Evolutionary conservation across 1,140 invertebrate genomes (phyloP).

Genomic region (Prorops nasuta): DNA sequence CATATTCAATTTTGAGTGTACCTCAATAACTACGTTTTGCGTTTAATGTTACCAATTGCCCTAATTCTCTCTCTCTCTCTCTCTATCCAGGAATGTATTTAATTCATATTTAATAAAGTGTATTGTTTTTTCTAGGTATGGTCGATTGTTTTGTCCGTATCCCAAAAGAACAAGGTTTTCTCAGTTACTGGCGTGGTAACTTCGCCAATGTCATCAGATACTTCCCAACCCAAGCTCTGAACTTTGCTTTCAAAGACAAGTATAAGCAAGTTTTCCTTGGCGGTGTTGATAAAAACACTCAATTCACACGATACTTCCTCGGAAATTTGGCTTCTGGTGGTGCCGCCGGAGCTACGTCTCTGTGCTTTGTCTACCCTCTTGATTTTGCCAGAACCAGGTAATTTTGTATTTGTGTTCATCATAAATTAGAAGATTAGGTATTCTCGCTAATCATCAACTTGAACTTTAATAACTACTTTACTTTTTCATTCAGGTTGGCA

Average conservation of each 20-base stretch:
- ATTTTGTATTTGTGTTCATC: too few species aligned
- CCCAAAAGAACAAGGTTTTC: slow-evolving; percentile 80
- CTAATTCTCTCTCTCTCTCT: too few species aligned
- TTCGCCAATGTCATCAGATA: slow-evolving; percentile 90
- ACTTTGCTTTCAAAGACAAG: slow-evolving; percentile 94
- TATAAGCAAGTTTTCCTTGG: slow-evolving; percentile 83
- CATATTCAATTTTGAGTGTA: too few species aligned
- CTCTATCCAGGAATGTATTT: too few species aligned
- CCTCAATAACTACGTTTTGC: too few species aligned
- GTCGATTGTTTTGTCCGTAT: slow-evolving; percentile 84
- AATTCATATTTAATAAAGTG: too few species aligned
- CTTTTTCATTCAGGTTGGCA: slow-evolving; percentile 64
- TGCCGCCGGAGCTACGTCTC: slow-evolving; percentile 89
- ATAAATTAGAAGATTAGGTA: neutral
- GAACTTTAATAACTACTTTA: slow-evolving; percentile 5
- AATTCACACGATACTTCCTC: slow-evolving; percentile 82
- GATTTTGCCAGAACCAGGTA: slow-evolving; percentile 93
- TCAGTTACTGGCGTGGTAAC: slow-evolving; percentile 92
- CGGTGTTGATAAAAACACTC: slow-evolving; percentile 84
- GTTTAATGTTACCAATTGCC: too few species aligned
- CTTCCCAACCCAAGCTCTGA: slow-evolving; percentile 93
- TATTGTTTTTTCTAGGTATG: slow-evolving; percentile 76
- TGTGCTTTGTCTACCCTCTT: slow-evolving; percentile 94
- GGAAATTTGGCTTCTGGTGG: slow-evolving; percentile 91
- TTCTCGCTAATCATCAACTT: neutral